These are phyloP conservation scores for Punctoribates punctum DNA, from an alignment of 2,888 invertebrate species.

Conservation along the genomic window DNA sequence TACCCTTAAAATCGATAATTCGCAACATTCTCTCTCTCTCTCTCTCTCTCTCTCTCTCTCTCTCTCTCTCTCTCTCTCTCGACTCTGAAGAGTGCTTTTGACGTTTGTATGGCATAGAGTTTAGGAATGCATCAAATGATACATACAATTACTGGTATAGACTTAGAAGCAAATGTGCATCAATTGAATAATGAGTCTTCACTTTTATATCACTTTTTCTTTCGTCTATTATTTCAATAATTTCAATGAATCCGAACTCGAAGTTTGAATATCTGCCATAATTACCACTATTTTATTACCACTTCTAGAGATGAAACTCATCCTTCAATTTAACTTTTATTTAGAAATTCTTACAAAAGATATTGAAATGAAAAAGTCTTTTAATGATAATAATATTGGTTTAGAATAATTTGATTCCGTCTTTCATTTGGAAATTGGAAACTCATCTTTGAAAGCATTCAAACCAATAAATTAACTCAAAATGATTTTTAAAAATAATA, in stretches of 20 bases:
- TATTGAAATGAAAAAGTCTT: no score
- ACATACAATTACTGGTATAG: background rate
- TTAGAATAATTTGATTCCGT: no score
- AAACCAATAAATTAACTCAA: no score
- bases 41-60: slow-evolving; percentile 14
- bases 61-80: background rate
- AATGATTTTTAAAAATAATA: no score
- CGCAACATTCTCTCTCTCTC: slow-evolving; percentile 18
- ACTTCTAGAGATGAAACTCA: no score
- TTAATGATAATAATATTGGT: no score
- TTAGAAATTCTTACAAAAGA: no score
- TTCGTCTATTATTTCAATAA: background rate
- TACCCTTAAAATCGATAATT: slow-evolving; percentile 25
- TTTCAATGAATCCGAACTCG: background rate
- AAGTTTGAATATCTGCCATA: no score
- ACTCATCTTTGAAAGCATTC: no score
- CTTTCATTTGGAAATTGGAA: no score
- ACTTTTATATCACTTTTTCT: background rate
- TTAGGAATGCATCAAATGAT: slow-evolving; percentile 22
- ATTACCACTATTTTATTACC: no score
- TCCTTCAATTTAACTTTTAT: no score
- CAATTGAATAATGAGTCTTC: slow-evolving; percentile 22
- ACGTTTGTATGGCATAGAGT: slow-evolving; percentile 29
- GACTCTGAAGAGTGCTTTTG: slow-evolving; percentile 31
- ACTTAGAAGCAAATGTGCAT: slow-evolving; percentile 19